Evolutionary conservation across 2,113 vertebrate species (phyloP).

Genomic region (Danio rerio): DNA sequence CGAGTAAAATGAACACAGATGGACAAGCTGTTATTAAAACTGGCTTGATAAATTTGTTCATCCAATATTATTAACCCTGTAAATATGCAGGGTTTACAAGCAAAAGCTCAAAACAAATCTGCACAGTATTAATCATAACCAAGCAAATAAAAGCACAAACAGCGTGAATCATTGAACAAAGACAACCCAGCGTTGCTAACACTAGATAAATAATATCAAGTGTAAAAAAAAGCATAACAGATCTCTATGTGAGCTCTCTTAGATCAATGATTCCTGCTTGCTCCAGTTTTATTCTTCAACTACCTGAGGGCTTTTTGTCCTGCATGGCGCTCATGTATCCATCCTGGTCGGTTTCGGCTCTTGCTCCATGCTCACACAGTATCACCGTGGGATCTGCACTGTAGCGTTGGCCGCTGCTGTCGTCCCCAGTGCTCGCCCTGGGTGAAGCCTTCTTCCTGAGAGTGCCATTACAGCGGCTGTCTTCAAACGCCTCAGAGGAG

Average conservation of each 20-base stretch:
- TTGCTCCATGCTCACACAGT: constrained; percentile 80
- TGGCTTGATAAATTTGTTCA: background rate
- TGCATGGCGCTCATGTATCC: constrained; percentile 88
- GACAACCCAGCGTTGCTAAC: background rate
- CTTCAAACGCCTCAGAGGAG: constrained; percentile 73
- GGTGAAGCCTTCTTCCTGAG: constrained; percentile 85
- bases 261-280: background rate
- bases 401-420: constrained; percentile 91
- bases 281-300: background rate
- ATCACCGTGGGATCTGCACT: constrained; percentile 93
- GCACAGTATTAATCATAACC: background rate
- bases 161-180: background rate
- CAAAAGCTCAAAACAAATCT: background rate
- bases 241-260: background rate
- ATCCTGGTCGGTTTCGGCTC: constrained; percentile 86
- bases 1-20: background rate
- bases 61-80: background rate
- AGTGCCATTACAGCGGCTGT: constrained; percentile 90
- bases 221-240: background rate
- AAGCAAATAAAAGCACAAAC: background rate
- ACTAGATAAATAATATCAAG: background rate
- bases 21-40: background rate
- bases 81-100: background rate
- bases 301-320: constrained; percentile 91
- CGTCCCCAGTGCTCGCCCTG: constrained; percentile 80